These are phyloP conservation scores for Helleia helle DNA, from an alignment of 2,888 invertebrate genomes.

Conservation along the genomic window DNA sequence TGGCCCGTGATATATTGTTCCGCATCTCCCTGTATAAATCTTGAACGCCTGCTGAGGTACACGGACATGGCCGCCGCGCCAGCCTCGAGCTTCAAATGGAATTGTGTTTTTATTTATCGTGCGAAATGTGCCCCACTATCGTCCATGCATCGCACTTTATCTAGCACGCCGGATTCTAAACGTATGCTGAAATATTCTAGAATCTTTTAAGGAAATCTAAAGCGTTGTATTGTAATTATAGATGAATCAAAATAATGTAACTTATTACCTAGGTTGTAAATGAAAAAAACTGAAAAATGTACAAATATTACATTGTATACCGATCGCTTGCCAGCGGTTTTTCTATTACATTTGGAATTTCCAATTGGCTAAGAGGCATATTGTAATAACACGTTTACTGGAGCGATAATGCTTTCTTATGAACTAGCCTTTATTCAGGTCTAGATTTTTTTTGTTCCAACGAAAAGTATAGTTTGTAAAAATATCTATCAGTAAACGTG, in stretches of 20 bases:
- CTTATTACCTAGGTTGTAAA: conserved; percentile 8
- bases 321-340: conserved; percentile 20
- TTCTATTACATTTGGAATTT: conserved; percentile 1
- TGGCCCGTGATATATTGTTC: conserved; percentile 69
- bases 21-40: conserved; percentile 72
- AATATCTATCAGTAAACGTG: conserved; percentile 1
- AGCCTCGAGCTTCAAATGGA: conserved; percentile 67
- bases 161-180: conserved; percentile 22
- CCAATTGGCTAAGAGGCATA: conserved; percentile 5
- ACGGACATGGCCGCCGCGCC: conserved; percentile 63
- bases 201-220: background rate
- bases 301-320: conserved; percentile 21
- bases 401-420: conserved; percentile 9
- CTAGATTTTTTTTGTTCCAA: conserved; percentile 14
- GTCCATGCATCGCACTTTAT: conserved; percentile 67
- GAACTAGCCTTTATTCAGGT: conserved; percentile 10
- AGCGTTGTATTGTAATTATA: background rate
- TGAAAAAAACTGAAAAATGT: conserved; percentile 18
- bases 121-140: conserved; percentile 67
- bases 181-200: background rate
- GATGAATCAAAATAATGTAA: conserved; percentile 7
- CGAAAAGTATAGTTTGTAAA: conserved; percentile 2
- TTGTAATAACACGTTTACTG: conserved; percentile 15
- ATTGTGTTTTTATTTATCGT: conserved; percentile 75
- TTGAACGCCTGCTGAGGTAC: conserved; percentile 73